These are phyloP conservation scores for Eilema griseolum DNA, from an alignment of 2,888 invertebrate species.

Conservation along the genomic window DNA sequence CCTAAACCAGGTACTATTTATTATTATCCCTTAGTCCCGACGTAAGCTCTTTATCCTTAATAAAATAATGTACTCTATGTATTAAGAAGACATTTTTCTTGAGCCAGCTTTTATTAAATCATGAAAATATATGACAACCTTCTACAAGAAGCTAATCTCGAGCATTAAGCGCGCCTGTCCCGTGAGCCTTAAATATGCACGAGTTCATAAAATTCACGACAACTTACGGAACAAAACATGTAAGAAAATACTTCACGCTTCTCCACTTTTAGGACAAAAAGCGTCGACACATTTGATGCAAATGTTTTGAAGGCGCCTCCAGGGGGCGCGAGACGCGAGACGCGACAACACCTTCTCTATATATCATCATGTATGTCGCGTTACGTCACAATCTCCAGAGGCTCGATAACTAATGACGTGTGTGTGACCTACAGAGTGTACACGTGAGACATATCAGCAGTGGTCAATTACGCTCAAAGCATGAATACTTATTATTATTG, in stretches of 20 bases:
- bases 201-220: conserved; percentile 9
- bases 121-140: not conserved
- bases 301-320: conserved; percentile 3
- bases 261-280: conserved; percentile 14
- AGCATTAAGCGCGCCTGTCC: not conserved
- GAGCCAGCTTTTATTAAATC: not conserved
- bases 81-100: not conserved
- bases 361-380: not conserved
- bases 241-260: conserved; percentile 16
- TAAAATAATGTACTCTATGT: not conserved
- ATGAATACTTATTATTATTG: too few species aligned
- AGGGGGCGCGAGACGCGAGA: not conserved
- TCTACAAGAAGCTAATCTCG: not conserved
- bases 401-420: not conserved
- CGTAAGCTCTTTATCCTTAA: not conserved
- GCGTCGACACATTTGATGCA: conserved; percentile 15
- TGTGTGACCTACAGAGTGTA: not conserved
- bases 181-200: conserved; percentile 7
- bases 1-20: not conserved
- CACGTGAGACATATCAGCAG: not conserved
- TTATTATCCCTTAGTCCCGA: not conserved
- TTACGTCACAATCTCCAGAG: not conserved
- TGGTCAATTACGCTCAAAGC: too few species aligned
- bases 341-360: not conserved
- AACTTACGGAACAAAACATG: conserved; percentile 16